Evolutionary conservation across 2,797 vertebrate genomes (phyloP), one percentile per base, ranked within the genome.

Genomic region (Dallia pectoralis): DNA sequence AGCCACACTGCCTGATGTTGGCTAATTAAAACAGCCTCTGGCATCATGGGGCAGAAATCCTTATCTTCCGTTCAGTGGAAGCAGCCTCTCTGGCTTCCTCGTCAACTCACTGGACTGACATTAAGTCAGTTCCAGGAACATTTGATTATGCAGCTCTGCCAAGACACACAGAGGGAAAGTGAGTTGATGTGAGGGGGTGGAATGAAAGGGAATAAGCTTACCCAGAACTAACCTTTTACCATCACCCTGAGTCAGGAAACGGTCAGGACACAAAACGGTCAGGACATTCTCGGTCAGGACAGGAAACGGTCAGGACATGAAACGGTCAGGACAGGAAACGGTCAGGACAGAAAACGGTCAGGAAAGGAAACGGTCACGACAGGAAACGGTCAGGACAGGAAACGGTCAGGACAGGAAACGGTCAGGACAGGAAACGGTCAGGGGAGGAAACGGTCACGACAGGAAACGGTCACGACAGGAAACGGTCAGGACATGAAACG

Each of bases 61-160:
- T 84, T 81, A 82, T 84, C 79, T 80, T 53, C 40, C 70, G 48
- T 81, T 53, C 40, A 62, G 40, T 72, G 32, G 74, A 79, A 81
- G 74, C 69, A 48, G 30, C 61, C 76, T 84, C 71, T 75, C 71
- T 79, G 74, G 40, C 40, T 56, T 12, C 3, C 53, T 56, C 22
- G 53, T 22, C 22, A n/a, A 56, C 59, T 62, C 65, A 15, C 65
- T 44, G 36, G 65, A 67, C 48, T 69, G 76, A 79, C 78, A 79
- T 79, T 79, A 81, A 84, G 77, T 74, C 78, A 70, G 83, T 86
- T 84, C 85, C 82, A 77, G 82, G 78, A 86, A 84, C 79, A 80
- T 80, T 80, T 84, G 82, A 80, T 84, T 81, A 82, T 62, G 71
- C 74, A 30, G 32, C 65, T 68, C 79, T 84, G 82, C 79, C 80